Conservation (phyloP, 2,113 vertebrate genomes). For the Thymallus thymallus region DNA sequence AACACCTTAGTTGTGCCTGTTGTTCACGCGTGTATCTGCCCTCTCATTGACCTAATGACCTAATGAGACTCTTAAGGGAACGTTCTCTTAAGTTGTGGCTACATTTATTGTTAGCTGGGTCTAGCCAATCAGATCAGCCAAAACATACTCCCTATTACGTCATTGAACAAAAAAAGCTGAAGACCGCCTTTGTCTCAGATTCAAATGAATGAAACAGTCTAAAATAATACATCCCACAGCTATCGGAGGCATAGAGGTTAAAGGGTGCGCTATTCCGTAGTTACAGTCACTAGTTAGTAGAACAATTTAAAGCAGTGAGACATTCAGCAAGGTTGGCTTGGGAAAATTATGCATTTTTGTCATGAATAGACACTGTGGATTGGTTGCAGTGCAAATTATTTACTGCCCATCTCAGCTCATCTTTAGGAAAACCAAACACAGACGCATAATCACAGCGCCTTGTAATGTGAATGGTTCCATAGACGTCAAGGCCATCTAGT, state of each 20-base stretch:
- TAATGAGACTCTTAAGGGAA: too few relatives aligned
- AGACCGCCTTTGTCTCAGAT: background rate
- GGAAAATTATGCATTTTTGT: background rate
- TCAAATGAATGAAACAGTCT: background rate
- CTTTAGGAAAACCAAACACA: background rate
- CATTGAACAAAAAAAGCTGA: conserved; percentile 8
- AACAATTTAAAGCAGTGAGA: background rate
- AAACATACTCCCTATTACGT: background rate
- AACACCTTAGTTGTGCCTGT: too few relatives aligned
- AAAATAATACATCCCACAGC: background rate
- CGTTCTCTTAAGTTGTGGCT: too few relatives aligned
- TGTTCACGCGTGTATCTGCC: too few relatives aligned
- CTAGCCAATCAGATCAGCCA: background rate
- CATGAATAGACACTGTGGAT: background rate
- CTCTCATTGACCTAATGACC: too few relatives aligned
- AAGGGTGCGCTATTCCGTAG: background rate
- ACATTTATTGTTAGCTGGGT: background rate
- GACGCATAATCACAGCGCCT: background rate
- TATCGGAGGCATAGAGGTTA: background rate
- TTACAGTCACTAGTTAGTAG: too few relatives aligned
- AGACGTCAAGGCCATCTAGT: conserved; percentile 52
- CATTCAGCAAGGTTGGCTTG: conserved; percentile 7
- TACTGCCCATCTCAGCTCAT: conserved; percentile 5
- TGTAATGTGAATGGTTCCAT: background rate
- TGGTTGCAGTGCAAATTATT: conserved; percentile 3